phyloP scores from a whole-genome alignment of 2,888 invertebrate genomes.

The Aspidiotus destructor region DNA sequence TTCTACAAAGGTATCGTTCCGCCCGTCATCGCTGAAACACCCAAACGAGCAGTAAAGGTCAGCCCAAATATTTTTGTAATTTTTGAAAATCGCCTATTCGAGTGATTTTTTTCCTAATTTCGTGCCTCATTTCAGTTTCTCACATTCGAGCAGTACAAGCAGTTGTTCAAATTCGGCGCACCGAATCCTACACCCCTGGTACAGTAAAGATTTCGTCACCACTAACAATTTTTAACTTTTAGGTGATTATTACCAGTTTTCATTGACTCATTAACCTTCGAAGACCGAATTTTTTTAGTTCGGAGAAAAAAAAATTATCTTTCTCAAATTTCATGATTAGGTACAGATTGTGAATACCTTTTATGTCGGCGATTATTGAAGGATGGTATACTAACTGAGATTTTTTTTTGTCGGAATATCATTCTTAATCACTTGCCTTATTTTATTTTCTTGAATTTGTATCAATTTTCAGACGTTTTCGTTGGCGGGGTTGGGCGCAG shows the following conservation, averaged over 20 bases:
- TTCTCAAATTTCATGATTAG: not conserved
- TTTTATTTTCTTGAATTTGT: no score
- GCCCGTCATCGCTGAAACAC: conserved; percentile 87
- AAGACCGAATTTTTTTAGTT: no score
- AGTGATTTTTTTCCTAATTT: not conserved
- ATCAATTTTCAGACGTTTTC: conserved; percentile 63
- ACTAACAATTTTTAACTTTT: conserved; percentile 13
- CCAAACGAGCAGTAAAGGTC: conserved; percentile 83
- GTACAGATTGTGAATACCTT: not conserved
- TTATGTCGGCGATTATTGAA: conserved; percentile 3
- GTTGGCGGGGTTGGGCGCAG: conserved; percentile 77
- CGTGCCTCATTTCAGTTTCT: conserved; percentile 52
- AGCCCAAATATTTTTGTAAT: not conserved
- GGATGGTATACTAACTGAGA: no score
- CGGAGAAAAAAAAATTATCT: no score
- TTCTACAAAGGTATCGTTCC: conserved; percentile 92
- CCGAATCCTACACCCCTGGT: conserved; percentile 66
- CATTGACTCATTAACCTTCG: no score
- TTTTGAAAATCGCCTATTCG: no score
- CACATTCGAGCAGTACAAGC: conserved; percentile 87
- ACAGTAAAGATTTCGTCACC: conserved; percentile 40
- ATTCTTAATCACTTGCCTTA: no score
- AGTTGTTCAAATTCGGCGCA: conserved; percentile 69
- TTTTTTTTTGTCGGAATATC: no score
- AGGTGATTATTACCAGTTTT: conserved; percentile 19